Evolutionary conservation across 2,888 invertebrate genomes (phyloP).

Genomic region (Eudasyphora cyanicolor): DNA sequence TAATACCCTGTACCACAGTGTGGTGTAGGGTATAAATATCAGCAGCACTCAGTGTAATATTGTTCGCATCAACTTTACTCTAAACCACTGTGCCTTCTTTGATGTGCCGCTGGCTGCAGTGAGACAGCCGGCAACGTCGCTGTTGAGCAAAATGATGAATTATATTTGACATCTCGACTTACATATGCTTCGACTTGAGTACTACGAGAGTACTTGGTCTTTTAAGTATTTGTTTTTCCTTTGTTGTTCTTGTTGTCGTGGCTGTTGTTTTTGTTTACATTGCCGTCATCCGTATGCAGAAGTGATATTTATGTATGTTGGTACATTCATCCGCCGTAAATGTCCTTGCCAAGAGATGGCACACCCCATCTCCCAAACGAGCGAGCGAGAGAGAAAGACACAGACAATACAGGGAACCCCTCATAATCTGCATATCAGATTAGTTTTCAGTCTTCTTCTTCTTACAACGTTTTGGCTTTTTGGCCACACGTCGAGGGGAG

Average conservation of each 20-base stretch:
- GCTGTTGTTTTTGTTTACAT: conserved; percentile 4
- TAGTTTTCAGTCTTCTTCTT: not conserved
- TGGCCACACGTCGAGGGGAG: conserved; percentile 36
- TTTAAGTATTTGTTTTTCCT: conserved; percentile 61
- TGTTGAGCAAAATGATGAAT: conserved; percentile 59
- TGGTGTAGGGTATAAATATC: too few relatives aligned
- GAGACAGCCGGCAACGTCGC: not conserved
- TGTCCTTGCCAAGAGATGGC: not conserved
- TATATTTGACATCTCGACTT: conserved; percentile 53
- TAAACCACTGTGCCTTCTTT: not conserved
- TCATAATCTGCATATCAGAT: conserved; percentile 47
- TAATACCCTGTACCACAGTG: too few relatives aligned
- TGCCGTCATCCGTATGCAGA: conserved; percentile 10
- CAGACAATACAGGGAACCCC: too few relatives aligned
- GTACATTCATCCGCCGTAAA: not conserved
- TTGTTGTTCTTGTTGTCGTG: conserved; percentile 44
- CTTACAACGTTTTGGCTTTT: too few relatives aligned
- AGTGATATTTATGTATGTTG: conserved; percentile 32
- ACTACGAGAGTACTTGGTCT: conserved; percentile 40
- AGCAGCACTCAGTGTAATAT: too few relatives aligned
- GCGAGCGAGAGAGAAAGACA: too few relatives aligned
- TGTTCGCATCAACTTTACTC: too few relatives aligned
- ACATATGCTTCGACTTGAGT: not conserved
- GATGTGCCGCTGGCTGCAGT: not conserved
- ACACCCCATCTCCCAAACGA: not conserved